Evolutionary conservation across 2,113 vertebrate species (phyloP).

Genomic region (Dipodomys merriami): DNA sequence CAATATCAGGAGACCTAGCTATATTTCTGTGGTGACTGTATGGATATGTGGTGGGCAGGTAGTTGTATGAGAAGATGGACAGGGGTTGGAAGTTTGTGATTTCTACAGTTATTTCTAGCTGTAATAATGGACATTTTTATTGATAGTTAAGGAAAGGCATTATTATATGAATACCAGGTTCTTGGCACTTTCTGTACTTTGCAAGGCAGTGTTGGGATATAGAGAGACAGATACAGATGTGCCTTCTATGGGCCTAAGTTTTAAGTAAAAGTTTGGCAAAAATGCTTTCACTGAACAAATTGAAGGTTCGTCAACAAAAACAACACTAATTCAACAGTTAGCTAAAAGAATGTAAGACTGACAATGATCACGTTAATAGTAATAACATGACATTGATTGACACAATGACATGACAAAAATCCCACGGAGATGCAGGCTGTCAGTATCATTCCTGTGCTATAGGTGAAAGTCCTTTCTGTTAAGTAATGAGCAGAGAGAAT

Average conservation of each 20-base stretch:
- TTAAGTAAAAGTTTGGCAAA: not conserved
- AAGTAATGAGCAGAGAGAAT: not conserved
- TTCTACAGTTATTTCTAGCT: not conserved
- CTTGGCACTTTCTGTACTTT: not conserved
- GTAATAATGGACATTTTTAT: not conserved
- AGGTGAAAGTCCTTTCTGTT: not conserved
- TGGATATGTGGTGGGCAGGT: not conserved
- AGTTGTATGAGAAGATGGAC: too few relatives aligned
- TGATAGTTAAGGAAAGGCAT: not conserved
- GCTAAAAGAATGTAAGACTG: not conserved
- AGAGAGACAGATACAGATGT: not conserved
- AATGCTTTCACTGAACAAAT: not conserved
- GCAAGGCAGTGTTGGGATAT: not conserved
- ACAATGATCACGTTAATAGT: not conserved
- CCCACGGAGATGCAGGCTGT: not conserved
- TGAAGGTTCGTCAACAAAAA: not conserved
- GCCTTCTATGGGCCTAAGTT: not conserved
- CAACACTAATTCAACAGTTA: not conserved
- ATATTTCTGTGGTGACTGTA: not conserved
- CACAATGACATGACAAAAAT: not conserved
- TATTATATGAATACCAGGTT: not conserved
- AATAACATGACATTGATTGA: not conserved
- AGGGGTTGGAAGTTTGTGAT: not conserved
- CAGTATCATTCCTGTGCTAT: not conserved
- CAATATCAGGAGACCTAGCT: not conserved